phyloP scores from a whole-genome alignment of 2,113 vertebrate genomes.

The Erpornis zantholeuca region DNA sequence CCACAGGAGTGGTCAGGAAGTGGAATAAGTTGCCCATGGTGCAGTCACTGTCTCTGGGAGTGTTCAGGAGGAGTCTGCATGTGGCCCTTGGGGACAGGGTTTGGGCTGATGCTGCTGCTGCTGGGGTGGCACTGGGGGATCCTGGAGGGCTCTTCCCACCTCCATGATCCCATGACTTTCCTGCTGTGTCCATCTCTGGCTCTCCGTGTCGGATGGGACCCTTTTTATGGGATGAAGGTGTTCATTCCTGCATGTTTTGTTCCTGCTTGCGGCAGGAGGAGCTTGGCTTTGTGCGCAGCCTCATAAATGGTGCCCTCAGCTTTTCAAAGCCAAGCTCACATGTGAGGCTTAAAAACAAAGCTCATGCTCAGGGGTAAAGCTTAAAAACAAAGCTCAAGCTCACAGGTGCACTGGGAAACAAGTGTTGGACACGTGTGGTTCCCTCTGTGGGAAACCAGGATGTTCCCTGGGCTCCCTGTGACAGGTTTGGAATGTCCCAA shows the following conservation, averaged over 20 bases:
- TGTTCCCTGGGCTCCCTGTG: not conserved
- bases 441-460: not conserved
- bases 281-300: not conserved
- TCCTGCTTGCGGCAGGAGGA: not conserved
- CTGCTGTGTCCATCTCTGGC: not conserved
- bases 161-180: not conserved
- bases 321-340: not conserved
- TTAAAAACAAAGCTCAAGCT: not conserved
- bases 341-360: not conserved
- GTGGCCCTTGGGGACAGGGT: not conserved
- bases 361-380: not conserved
- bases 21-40: not conserved
- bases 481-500: not conserved
- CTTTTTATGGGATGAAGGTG: not conserved
- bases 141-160: not conserved
- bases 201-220: not conserved
- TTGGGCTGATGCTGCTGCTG: not conserved
- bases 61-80: not conserved
- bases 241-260: not conserved
- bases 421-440: not conserved
- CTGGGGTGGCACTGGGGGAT: not conserved
- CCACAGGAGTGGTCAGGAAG: not conserved
- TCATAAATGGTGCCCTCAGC: not conserved
- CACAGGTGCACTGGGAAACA: not conserved
- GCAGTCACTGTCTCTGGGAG: not conserved